These are phyloP conservation scores for Frankliniella fusca DNA, from an alignment of 2,888 invertebrate genomes.

Conservation along the genomic window DNA sequence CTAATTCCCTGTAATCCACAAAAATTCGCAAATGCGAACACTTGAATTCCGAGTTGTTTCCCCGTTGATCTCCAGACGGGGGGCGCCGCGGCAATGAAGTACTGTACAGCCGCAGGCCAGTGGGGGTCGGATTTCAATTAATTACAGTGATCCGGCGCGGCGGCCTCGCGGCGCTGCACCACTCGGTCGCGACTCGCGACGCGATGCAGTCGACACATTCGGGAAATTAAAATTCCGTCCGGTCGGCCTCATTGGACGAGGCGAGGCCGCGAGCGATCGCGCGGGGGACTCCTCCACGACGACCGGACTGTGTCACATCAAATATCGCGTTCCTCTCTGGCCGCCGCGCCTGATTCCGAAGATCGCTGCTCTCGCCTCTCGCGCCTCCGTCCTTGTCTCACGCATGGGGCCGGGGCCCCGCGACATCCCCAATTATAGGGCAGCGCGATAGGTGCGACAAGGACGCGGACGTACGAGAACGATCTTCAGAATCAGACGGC, in stretches of 20 bases:
- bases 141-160: constrained; percentile 1
- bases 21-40: no score
- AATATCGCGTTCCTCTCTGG: no score
- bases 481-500: no score
- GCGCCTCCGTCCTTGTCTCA: no score
- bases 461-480: no score
- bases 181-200: neutral
- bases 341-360: no score
- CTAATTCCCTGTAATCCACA: no score
- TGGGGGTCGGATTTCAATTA: constrained; percentile 12
- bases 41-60: neutral
- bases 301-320: no score
- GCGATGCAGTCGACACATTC: neutral
- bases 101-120: neutral
- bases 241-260: neutral
- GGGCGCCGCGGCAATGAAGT: neutral
- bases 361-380: no score
- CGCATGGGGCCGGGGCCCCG: no score
- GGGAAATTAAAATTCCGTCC: neutral
- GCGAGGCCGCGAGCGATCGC: neutral
- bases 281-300: neutral
- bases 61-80: neutral
- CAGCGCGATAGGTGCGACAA: no score
- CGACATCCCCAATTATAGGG: no score
- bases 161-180: neutral